phyloP scores from a whole-genome alignment of 2,797 vertebrate genomes.

The Furcifer pardalis region DNA sequence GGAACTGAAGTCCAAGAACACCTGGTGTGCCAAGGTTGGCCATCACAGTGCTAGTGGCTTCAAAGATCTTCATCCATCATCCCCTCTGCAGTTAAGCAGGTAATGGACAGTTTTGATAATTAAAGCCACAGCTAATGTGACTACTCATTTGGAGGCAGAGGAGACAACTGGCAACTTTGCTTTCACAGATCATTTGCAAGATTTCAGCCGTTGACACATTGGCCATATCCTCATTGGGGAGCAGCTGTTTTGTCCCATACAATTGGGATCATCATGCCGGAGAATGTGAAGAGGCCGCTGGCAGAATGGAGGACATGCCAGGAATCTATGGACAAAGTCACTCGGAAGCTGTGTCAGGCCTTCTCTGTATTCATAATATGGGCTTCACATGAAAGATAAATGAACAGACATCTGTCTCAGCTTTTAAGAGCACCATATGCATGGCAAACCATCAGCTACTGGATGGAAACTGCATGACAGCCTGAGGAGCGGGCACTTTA shows the following conservation, averaged over 20 bases:
- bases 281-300: background rate
- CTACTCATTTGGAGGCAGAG: constrained; percentile 51
- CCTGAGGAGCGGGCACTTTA: constrained; percentile 30
- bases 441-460: constrained; percentile 45
- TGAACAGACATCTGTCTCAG: constrained; percentile 68
- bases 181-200: constrained; percentile 53
- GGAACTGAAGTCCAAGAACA: too few relatives aligned
- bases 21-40: too few relatives aligned
- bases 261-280: constrained; percentile 44
- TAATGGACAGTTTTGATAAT: constrained; percentile 62
- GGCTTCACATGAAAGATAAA: constrained; percentile 62
- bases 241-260: constrained; percentile 56
- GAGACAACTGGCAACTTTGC: constrained; percentile 17
- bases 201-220: constrained; percentile 60
- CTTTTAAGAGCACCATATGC: constrained; percentile 60
- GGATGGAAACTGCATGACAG: constrained; percentile 38
- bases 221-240: constrained; percentile 30
- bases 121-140: constrained; percentile 39
- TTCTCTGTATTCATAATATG: constrained; percentile 49
- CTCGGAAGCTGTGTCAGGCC: constrained; percentile 55
- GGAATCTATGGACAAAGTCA: constrained; percentile 60
- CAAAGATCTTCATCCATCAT: constrained; percentile 60
- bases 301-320: constrained; percentile 58
- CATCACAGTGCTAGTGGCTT: too few relatives aligned
- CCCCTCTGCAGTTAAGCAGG: constrained; percentile 59